Evolutionary conservation across 2,797 vertebrate species (phyloP).

Genomic region (Sebastiscus tertius): DNA sequence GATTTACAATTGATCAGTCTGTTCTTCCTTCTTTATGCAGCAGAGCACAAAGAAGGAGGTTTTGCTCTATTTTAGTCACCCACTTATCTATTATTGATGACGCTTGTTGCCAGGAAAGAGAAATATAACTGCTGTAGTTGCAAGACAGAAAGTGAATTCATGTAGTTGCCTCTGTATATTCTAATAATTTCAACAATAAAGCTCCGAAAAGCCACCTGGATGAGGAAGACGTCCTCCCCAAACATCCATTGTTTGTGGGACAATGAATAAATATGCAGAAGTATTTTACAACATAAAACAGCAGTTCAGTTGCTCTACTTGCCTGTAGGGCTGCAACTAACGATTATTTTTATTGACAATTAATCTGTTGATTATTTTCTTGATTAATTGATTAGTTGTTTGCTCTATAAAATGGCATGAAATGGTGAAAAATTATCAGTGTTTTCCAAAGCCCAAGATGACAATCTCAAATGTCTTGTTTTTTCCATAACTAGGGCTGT

Average conservation of each 20-base stretch:
- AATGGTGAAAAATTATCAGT: too few species aligned
- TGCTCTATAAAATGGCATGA: too few species aligned
- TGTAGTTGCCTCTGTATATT: not conserved
- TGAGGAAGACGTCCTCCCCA: not conserved
- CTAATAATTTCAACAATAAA: not conserved
- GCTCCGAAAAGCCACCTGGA: not conserved
- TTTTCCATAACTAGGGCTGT: too few species aligned
- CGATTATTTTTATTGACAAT: too few species aligned
- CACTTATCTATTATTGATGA: slow-evolving; percentile 68
- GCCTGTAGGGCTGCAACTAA: not conserved
- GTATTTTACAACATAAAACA: not conserved
- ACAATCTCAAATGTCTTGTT: too few species aligned
- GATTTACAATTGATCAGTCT: slow-evolving; percentile 37
- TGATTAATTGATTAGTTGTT: too few species aligned
- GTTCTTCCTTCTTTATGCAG: slow-evolving; percentile 28
- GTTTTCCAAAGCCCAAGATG: too few species aligned
- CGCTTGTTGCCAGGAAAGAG: slow-evolving; percentile 55
- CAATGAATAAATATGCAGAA: not conserved
- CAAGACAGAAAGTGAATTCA: not conserved
- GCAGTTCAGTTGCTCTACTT: not conserved
- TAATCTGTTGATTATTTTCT: too few species aligned
- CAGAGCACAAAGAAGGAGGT: slow-evolving; percentile 29
- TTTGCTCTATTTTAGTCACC: slow-evolving; percentile 73
- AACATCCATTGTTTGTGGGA: not conserved
- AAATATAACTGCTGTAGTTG: slow-evolving; percentile 39